These are phyloP conservation scores for Dinomys branickii DNA, from an alignment of 2,113 vertebrate genomes.

Conservation along the genomic window DNA sequence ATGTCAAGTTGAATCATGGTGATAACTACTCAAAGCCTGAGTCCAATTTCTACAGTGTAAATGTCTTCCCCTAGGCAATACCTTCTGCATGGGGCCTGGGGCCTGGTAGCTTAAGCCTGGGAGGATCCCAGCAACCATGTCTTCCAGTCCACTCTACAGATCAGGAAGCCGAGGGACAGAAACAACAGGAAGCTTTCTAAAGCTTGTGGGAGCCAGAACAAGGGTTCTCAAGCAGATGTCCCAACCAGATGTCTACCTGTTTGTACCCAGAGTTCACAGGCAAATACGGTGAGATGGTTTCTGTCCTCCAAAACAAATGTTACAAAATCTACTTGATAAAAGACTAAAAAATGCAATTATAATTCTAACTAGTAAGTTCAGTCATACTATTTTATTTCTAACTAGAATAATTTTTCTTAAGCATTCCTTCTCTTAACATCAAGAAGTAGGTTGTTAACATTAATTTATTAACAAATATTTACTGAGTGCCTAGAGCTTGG, in stretches of 20 bases:
- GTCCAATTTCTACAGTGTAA: neutral
- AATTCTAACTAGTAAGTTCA: conserved; percentile 11
- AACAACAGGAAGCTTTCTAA: neutral
- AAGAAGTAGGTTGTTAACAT: neutral
- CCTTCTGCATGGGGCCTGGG: neutral
- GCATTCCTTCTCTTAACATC: neutral
- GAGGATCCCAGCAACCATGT: neutral
- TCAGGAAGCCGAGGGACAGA: neutral
- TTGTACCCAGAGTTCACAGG: neutral
- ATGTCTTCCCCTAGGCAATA: neutral
- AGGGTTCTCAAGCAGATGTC: neutral
- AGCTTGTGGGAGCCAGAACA: neutral
- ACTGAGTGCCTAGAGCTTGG: conserved; percentile 23
- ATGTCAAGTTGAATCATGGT: neutral
- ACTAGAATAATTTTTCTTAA: conserved; percentile 13
- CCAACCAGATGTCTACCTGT: neutral
- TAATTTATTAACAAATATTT: conserved; percentile 65
- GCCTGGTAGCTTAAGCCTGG: neutral
- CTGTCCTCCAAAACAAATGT: neutral
- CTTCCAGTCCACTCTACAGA: neutral
- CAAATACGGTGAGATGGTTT: neutral
- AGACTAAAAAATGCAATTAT: neutral
- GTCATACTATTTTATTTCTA: neutral
- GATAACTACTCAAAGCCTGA: neutral
- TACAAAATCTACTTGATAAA: neutral